phyloP scores from a whole-genome alignment of 2,888 invertebrate genomes.

The Lordiphosa andalusiaca region DNA sequence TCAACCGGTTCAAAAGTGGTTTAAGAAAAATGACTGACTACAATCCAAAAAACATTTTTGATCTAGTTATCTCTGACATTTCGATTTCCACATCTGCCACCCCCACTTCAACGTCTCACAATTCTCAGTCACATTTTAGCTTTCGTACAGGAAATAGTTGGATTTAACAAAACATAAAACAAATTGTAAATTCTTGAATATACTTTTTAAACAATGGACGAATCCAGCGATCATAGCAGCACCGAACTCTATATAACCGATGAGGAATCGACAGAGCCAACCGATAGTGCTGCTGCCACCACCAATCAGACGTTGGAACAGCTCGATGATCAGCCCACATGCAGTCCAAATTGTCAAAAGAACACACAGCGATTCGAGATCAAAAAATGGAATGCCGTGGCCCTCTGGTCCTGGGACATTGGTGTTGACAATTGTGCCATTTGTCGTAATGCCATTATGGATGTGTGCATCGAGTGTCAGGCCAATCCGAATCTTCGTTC shows the following conservation, averaged over 20 bases:
- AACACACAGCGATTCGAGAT: conserved; percentile 93
- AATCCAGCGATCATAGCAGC: conserved; percentile 1
- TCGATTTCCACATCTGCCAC: too few relatives aligned
- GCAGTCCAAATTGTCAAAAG: conserved; percentile 29
- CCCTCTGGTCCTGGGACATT: conserved; percentile 99
- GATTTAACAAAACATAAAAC: too few relatives aligned
- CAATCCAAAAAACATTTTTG: too few relatives aligned
- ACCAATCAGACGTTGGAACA: not conserved
- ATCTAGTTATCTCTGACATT: too few relatives aligned
- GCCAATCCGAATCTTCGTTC: conserved; percentile 97
- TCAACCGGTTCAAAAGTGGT: too few relatives aligned
- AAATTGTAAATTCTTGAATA: not conserved
- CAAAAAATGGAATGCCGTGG: conserved; percentile 99
- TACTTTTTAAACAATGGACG: not conserved
- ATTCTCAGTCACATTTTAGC: too few relatives aligned
- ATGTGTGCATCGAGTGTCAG: conserved; percentile 99
- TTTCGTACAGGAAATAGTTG: too few relatives aligned
- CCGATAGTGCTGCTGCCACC: not conserved
- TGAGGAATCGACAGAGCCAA: not conserved
- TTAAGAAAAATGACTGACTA: too few relatives aligned
- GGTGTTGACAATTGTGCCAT: conserved; percentile 99
- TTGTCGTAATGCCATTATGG: conserved; percentile 99
- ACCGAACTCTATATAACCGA: conserved; percentile 2
- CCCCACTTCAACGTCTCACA: too few relatives aligned
- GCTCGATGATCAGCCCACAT: conserved; percentile 36